phyloP scores from a whole-genome alignment of 2,797 vertebrate genomes.

The Kryptopterus vitreolus region DNA sequence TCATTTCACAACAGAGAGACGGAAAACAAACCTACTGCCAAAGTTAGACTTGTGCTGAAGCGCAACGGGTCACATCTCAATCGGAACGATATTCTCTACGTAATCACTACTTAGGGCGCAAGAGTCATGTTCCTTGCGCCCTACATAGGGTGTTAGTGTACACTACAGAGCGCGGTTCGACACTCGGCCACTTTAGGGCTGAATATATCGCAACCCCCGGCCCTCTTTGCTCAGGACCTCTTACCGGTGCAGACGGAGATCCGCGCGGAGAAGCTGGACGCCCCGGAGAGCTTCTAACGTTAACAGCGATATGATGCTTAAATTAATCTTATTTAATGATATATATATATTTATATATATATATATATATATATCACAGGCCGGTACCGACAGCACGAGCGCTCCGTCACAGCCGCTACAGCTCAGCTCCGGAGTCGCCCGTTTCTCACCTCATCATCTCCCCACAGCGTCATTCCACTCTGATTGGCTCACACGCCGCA shows the following conservation, averaged over 20 bases:
- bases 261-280: background rate
- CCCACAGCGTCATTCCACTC: background rate
- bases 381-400: background rate
- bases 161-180: background rate
- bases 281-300: background rate
- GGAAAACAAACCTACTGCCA: background rate
- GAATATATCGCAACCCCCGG: background rate
- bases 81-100: background rate
- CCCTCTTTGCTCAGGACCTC: background rate
- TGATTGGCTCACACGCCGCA: background rate
- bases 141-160: background rate
- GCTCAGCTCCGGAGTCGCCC: background rate
- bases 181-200: background rate
- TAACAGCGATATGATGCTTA: no score
- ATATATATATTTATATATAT: no score
- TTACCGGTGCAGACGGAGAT: slow-evolving; percentile 13
- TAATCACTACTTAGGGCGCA: background rate
- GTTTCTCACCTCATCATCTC: slow-evolving; percentile 26
- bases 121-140: no score
- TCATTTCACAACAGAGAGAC: background rate
- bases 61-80: background rate
- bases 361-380: no score
- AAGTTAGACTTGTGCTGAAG: background rate
- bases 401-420: background rate
- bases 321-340: no score